Percentiles rank a stretch among this genome's conserved stretches.
These are phyloP conservation scores for Anticlea derivata DNA, from an alignment of 2,888 invertebrate genomes.

Conservation along the genomic window DNA sequence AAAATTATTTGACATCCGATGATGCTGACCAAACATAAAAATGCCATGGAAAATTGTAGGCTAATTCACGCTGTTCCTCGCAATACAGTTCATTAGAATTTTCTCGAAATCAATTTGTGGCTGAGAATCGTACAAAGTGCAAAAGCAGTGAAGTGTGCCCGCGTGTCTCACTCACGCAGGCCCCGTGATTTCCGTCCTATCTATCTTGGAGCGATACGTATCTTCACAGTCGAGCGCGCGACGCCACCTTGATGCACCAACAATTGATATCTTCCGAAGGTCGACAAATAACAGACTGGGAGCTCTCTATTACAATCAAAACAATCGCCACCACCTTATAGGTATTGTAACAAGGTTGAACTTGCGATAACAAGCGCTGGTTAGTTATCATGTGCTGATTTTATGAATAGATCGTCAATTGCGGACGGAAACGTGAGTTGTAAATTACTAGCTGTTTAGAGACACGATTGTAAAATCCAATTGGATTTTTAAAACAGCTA, in stretches of 20 bases:
- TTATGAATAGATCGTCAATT: slow-evolving; percentile 63
- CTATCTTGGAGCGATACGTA: slow-evolving; percentile 58
- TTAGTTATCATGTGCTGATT: slow-evolving; percentile 46
- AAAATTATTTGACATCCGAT: too few relatives aligned
- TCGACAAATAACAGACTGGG: slow-evolving; percentile 68
- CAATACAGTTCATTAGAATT: too few relatives aligned
- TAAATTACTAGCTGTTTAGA: slow-evolving; percentile 47
- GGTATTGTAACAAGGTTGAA: not conserved
- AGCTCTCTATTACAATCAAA: slow-evolving; percentile 29
- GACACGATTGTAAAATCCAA: slow-evolving; percentile 32
- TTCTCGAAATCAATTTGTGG: not conserved
- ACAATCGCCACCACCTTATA: slow-evolving; percentile 7
- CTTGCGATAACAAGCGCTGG: not conserved
- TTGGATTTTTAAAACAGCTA: slow-evolving; percentile 27
- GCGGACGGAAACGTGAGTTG: slow-evolving; percentile 56
- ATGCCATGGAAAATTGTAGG: too few relatives aligned
- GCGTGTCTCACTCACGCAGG: slow-evolving; percentile 27
- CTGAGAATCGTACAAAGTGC: not conserved
- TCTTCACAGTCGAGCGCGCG: slow-evolving; percentile 63
- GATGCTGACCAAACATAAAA: too few relatives aligned
- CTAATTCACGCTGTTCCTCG: too few relatives aligned
- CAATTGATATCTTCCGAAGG: slow-evolving; percentile 82
- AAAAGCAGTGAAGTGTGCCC: slow-evolving; percentile 10
- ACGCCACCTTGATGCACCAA: slow-evolving; percentile 54
- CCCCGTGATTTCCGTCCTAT: slow-evolving; percentile 46